Base-by-base conservation (phyloP, 2,888 invertebrate genomes). In the Tethea ocularis region DNA sequence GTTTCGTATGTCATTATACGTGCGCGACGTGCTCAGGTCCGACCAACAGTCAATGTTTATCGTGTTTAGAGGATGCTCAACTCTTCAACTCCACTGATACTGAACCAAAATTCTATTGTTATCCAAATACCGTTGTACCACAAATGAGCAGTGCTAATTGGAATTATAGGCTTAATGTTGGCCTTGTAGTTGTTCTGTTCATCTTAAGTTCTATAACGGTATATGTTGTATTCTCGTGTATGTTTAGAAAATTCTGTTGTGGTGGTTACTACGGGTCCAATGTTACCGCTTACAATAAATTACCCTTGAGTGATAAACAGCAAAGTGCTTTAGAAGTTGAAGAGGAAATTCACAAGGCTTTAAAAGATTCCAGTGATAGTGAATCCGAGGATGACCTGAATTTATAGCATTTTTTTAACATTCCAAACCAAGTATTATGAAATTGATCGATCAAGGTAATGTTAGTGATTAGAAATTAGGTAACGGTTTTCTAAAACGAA, bases 1-100 rank as follows among this genome's bases (percentile, higher is more conserved):
- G 97, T 77, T 85, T 94, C 2, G 87, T 91, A 33, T 97, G 97
- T 80, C 96, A 97, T 86, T 96, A 97, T 82, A 94, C 95, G n/a
- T 97, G 97, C 81, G 93, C 93, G 60, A 92, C 93, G 11, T 97
- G 97, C 77, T 84, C 88, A 8, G 96, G 96, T 11, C 95, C 96
- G 8, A 93, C 94, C 69, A 95, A 95, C 83, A 94, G 94, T 75
- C 95, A 96, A 74, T 97, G 97, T 82, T 84, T 91, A 51, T 87
- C 94, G 6, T 97, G 97, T 83, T 94, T 94, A 76, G 93, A 93
- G 7, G 97, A 97, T 79, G 95, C 96, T 7, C 84, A 88, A 65
- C 84, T 95, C 56, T 88, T 88, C 67, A 91, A 89, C 65, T 63
- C 76, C 62, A 89, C 92, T 8, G 88, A 88, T 59, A 69, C 74